These are phyloP conservation scores for Pristionchus entomophagus DNA, from an alignment of 2,888 invertebrate species.

Conservation along the genomic window DNA sequence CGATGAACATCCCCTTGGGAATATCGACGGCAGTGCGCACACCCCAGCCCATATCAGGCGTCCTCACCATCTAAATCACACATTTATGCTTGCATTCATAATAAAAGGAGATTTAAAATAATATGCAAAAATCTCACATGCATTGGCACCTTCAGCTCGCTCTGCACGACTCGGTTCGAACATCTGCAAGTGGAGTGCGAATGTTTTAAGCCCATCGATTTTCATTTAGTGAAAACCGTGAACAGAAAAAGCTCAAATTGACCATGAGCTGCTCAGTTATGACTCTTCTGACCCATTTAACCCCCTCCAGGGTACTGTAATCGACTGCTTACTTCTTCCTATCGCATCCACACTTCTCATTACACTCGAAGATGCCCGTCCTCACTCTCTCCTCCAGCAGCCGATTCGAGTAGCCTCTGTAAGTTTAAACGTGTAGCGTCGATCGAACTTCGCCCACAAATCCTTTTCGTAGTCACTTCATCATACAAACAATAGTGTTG, in stretches of 20 bases:
- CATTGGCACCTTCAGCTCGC: constrained; percentile 82
- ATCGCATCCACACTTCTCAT: constrained; percentile 87
- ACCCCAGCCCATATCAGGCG: constrained; percentile 92
- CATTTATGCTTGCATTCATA: too few relatives aligned
- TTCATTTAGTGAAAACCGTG: too few relatives aligned
- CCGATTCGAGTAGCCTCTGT: constrained; percentile 86
- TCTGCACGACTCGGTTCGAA: constrained; percentile 93
- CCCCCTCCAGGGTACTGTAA: background rate
- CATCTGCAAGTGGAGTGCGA: too few relatives aligned
- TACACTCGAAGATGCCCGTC: constrained; percentile 97
- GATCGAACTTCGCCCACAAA: too few relatives aligned
- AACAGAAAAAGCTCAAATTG: background rate
- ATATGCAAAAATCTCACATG: constrained; percentile 62
- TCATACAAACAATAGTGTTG: too few relatives aligned
- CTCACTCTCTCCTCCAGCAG: constrained; percentile 82
- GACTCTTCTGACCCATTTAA: background rate
- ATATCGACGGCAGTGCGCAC: constrained; percentile 94
- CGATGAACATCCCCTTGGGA: constrained; percentile 90
- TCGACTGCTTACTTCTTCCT: constrained; percentile 78
- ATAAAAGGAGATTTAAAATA: too few relatives aligned
- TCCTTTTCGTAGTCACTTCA: too few relatives aligned
- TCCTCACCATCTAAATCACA: too few relatives aligned
- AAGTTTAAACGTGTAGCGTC: background rate
- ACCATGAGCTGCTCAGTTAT: too few relatives aligned
- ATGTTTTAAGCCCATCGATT: background rate